phyloP scores from a whole-genome alignment of 2,888 invertebrate genomes.

The Yponomeuta malinellus region DNA sequence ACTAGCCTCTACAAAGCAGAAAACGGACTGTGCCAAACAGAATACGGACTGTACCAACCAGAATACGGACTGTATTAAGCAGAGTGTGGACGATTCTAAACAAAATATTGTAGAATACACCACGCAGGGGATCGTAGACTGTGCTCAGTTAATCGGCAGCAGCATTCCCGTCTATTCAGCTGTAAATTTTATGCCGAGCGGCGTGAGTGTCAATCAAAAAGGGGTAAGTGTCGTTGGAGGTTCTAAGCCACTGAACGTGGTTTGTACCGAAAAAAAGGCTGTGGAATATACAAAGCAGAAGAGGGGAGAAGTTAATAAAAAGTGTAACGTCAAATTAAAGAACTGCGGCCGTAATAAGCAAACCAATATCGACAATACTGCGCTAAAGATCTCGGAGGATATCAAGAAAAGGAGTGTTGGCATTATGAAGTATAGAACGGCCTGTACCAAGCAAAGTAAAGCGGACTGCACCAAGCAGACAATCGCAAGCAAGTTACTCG shows the following conservation, averaged over 20 bases:
- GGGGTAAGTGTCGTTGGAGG: too few relatives aligned
- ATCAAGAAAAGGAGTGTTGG: too few relatives aligned
- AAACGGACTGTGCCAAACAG: background rate
- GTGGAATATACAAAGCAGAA: background rate
- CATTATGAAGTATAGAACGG: too few relatives aligned
- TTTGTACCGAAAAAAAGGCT: too few relatives aligned
- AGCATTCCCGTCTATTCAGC: too few relatives aligned
- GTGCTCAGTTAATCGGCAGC: too few relatives aligned
- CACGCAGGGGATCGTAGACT: background rate
- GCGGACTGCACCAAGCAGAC: too few relatives aligned
- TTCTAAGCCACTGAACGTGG: too few relatives aligned
- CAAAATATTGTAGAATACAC: background rate
- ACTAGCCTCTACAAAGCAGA: background rate
- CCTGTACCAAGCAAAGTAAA: too few relatives aligned
- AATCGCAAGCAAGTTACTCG: too few relatives aligned
- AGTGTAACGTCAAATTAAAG: background rate
- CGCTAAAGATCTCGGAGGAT: background rate
- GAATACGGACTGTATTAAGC: background rate
- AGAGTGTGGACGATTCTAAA: background rate
- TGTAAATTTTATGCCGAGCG: too few relatives aligned
- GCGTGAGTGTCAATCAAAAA: too few relatives aligned
- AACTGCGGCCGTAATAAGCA: background rate
- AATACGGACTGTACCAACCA: background rate
- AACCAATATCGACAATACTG: background rate
- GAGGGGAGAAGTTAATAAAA: background rate